Evolutionary conservation across 2,797 vertebrate species (phyloP).

Genomic region (Dendrocincla fuliginosa): DNA sequence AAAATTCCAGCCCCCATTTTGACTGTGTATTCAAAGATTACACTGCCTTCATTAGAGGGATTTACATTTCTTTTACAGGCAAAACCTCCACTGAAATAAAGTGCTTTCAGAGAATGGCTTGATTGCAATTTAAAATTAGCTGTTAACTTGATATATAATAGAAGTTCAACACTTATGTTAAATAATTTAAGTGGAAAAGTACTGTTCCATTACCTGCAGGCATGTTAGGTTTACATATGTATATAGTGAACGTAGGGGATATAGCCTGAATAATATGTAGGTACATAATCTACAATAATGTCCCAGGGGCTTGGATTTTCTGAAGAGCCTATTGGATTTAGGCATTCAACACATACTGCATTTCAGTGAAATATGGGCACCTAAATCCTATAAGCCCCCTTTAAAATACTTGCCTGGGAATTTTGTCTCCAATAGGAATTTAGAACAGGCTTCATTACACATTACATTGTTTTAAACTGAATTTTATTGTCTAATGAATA

Average conservation of each 20-base stretch:
- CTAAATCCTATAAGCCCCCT: constrained; percentile 37
- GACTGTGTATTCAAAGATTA: constrained; percentile 40
- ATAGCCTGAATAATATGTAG: constrained; percentile 45
- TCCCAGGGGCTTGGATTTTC: constrained; percentile 49
- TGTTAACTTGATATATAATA: constrained; percentile 64
- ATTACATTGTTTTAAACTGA: constrained; percentile 13
- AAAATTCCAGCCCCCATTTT: constrained; percentile 46
- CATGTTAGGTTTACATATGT: constrained; percentile 61
- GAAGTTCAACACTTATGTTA: constrained; percentile 54
- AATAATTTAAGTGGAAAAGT: constrained; percentile 70
- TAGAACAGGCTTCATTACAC: constrained; percentile 3
- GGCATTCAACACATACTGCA: constrained; percentile 1
- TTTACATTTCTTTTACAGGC: constrained; percentile 55
- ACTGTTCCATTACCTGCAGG: constrained; percentile 60
- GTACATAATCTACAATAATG: constrained; percentile 13
- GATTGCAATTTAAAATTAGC: constrained; percentile 69
- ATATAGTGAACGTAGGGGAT: constrained; percentile 41
- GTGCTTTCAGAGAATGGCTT: constrained; percentile 58
- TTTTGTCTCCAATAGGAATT: constrained; percentile 38
- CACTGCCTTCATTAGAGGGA: constrained; percentile 48
- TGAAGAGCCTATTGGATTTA: constrained; percentile 50
- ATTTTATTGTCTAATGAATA: constrained; percentile 34
- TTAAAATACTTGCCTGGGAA: constrained; percentile 36
- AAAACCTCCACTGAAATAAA: constrained; percentile 51
- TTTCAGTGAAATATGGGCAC: constrained; percentile 39